A percentile compares a stretch with the other conserved stretches of the same genome.
These are phyloP conservation scores for Cyprinodon brontotheroides DNA, from an alignment of 2,113 vertebrate species.

Conservation along the genomic window DNA sequence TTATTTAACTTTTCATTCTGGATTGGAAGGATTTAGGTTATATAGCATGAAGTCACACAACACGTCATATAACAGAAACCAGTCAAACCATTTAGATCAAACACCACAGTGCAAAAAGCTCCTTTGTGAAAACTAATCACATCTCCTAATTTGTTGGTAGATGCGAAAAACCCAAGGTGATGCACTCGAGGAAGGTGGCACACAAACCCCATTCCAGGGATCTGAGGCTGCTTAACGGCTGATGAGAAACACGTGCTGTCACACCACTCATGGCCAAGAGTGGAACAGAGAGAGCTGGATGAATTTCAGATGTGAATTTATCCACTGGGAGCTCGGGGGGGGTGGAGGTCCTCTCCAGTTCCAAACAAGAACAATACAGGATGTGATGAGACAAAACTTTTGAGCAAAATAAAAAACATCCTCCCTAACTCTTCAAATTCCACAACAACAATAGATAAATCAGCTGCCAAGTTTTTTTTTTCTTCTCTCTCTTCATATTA, in stretches of 20 bases:
- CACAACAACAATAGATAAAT: conserved; percentile 50
- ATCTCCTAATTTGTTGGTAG: background rate
- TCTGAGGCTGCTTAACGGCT: conserved; percentile 1
- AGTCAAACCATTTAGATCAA: background rate
- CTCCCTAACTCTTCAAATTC: conserved; percentile 34
- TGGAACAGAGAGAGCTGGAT: conserved; percentile 2
- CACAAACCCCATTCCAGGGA: conserved; percentile 16
- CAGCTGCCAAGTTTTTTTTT: conserved; percentile 37
- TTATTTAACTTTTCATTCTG: background rate
- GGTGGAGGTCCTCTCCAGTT: background rate
- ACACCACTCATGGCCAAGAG: conserved; percentile 9
- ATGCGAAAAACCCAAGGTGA: background rate
- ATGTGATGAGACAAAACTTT: conserved; percentile 51
- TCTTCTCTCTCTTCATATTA: background rate
- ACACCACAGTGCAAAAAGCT: background rate
- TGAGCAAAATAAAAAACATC: conserved; percentile 47
- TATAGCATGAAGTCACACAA: background rate
- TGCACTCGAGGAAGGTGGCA: background rate
- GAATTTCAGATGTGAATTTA: conserved; percentile 4
- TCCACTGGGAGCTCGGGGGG: background rate
- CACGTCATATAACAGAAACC: background rate
- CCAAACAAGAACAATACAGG: conserved; percentile 33
- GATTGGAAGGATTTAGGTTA: background rate
- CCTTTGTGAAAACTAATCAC: conserved; percentile 1
- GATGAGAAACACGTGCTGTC: conserved; percentile 33